These are phyloP conservation scores for Dynastes maya DNA, from an alignment of 2,888 invertebrate genomes.

Conservation along the genomic window DNA sequence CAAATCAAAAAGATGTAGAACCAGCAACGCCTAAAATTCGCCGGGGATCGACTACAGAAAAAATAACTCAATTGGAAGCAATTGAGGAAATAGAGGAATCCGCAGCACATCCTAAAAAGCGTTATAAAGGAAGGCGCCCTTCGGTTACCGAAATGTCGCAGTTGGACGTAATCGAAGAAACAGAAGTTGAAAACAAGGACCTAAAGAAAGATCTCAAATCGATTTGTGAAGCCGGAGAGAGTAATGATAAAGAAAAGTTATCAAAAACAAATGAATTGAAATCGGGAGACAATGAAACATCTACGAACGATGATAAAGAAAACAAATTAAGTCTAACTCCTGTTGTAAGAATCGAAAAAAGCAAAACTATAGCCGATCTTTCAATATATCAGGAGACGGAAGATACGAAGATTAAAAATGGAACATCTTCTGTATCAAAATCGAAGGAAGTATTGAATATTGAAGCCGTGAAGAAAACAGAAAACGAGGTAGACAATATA, in stretches of 20 bases:
- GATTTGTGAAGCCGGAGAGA: conserved; percentile 28
- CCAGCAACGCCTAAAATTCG: conserved; percentile 51
- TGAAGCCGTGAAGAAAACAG: too few species aligned
- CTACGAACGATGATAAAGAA: conserved; percentile 15
- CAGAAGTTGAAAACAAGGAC: conserved; percentile 25
- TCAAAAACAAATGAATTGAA: conserved; percentile 11
- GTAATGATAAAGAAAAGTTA: background rate
- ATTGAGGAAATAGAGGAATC: conserved; percentile 45
- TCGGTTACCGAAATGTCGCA: conserved; percentile 40
- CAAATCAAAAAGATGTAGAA: conserved; percentile 41
- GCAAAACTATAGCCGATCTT: conserved; percentile 20
- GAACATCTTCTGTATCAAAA: too few species aligned
- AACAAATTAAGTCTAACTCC: conserved; percentile 36
- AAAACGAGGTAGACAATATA: too few species aligned
- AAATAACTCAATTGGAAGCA: conserved; percentile 53
- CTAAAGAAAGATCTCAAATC: conserved; percentile 25
- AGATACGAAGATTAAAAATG: background rate
- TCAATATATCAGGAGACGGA: background rate
- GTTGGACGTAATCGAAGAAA: conserved; percentile 40
- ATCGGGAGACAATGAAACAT: conserved; percentile 18
- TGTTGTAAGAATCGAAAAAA: conserved; percentile 28
- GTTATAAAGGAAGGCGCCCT: conserved; percentile 31
- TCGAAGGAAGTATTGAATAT: too few species aligned
- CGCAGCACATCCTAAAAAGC: conserved; percentile 32
- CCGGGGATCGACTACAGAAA: conserved; percentile 55